These are phyloP conservation scores for Apis florea DNA, from an alignment of 1,140 invertebrate species.

Conservation along the genomic window DNA sequence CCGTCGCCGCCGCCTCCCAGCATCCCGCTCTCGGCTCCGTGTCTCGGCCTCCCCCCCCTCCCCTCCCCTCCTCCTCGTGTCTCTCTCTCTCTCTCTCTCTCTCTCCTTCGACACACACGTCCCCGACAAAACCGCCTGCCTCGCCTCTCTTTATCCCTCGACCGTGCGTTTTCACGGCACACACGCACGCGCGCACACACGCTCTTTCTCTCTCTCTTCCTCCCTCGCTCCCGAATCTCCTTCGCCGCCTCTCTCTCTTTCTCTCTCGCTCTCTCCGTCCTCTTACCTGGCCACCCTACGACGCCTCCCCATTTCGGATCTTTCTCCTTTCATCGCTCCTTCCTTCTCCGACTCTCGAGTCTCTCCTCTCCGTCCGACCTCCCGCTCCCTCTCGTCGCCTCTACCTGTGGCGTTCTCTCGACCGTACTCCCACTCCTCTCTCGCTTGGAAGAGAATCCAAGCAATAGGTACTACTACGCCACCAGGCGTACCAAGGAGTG, in stretches of 20 bases:
- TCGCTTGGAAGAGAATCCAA: slow-evolving; percentile 43
- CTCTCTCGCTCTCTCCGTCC: slow-evolving; percentile 14
- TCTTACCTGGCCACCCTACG: slow-evolving; percentile 38
- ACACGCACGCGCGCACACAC: no score
- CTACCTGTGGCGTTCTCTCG: slow-evolving; percentile 30
- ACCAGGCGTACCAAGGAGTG: neutral
- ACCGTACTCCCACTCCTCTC: slow-evolving; percentile 50
- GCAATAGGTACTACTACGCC: slow-evolving; percentile 36
- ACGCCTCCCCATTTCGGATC: slow-evolving; percentile 47
- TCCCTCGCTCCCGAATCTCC: slow-evolving; percentile 47
- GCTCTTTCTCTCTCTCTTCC: neutral
- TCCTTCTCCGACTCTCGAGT: slow-evolving; percentile 11
- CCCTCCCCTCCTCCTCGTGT: slow-evolving; percentile 38
- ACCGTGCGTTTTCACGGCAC: no score
- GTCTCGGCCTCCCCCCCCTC: slow-evolving; percentile 66
- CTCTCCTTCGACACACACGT: slow-evolving; percentile 34
- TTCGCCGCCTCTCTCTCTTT: slow-evolving; percentile 29
- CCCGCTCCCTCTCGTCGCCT: slow-evolving; percentile 35
- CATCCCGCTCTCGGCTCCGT: slow-evolving; percentile 70
- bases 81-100: slow-evolving; percentile 62
- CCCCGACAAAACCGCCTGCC: neutral
- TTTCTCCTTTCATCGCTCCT: slow-evolving; percentile 28
- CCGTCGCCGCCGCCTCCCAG: slow-evolving; percentile 73
- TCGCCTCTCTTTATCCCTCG: neutral
- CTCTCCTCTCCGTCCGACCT: neutral